Base-by-base conservation (phyloP, 2,113 vertebrate species). In the Brachionichthys hirsutus region DNA sequence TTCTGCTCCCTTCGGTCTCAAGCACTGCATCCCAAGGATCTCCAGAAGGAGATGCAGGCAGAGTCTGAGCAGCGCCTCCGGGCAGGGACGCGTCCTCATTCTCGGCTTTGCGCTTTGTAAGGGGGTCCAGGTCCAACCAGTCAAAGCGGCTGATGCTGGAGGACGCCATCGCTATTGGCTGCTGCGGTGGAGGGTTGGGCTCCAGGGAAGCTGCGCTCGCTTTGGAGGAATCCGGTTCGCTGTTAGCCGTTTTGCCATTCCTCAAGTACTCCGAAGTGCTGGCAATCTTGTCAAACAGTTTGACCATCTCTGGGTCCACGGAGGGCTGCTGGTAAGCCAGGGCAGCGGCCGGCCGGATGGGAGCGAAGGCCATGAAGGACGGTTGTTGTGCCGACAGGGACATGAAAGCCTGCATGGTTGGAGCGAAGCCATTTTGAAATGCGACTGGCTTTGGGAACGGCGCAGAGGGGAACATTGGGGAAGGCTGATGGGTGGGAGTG, bases 1-100 rank as follows among this genome's bases (percentile, higher is more conserved):
- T 83, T 45, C 77, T 70, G 36, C 69, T 52, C 77, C 77, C 59
- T 68, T 92, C 84, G n/a, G 92, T 93, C 73, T 96, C 94, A 15
- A 99, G 92, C 60, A 99, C 97, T 6, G 95, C 97, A 54, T 99
- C 97, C 97, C 97, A 99, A 0, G 97, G 97, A 85, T 99, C 97
- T 44, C 94, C 92, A 1, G 91, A 92, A 52, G 78, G 68, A 49
- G 70, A 59, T 22, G 73, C 86, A 46, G 81, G 42, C 16, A 24
- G 73, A 2, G 78, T 80, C 47, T 60, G 55, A 7, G 60, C 65
- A 41, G 69, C 54, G 24, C 67, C 85, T 36, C 52, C 73, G 2
- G 34, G 51, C 64, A 15, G 66, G 16, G 85, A 45, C 6, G 69
- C 36, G n/a, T 94, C 94, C 55, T 89, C 82, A 12, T 48, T 83